phyloP scores from a whole-genome alignment of 2,888 invertebrate species.

The Cabera pusaria region DNA sequence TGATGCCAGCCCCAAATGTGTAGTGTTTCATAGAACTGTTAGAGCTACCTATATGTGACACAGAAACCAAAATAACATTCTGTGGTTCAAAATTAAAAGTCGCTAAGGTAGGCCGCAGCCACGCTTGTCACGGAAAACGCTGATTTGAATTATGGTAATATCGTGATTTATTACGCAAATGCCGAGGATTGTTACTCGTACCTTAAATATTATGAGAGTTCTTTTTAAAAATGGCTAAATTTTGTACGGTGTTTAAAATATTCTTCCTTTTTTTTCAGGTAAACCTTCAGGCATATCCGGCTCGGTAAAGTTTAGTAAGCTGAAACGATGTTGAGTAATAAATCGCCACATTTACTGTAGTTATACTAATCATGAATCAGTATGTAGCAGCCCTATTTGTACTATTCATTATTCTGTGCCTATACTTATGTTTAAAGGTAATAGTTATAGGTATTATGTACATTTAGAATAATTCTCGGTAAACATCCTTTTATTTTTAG shows the following conservation, averaged over 20 bases:
- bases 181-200: slow-evolving; percentile 33
- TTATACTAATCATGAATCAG: too few species aligned
- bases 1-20: too few species aligned
- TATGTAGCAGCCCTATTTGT: too few species aligned
- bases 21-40: slow-evolving; percentile 15
- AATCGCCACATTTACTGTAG: slow-evolving; percentile 37
- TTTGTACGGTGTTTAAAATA: slow-evolving; percentile 23
- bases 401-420: too few species aligned
- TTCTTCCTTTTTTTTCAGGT: slow-evolving; percentile 47
- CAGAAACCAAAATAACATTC: too few species aligned
- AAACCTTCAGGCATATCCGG: slow-evolving; percentile 28
- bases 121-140: slow-evolving; percentile 32
- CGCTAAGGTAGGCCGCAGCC: slow-evolving; percentile 27
- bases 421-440: too few species aligned
- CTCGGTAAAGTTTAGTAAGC: slow-evolving; percentile 14
- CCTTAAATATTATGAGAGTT: slow-evolving; percentile 24
- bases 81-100: slow-evolving; percentile 31
- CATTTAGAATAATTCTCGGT: too few species aligned
- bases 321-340: slow-evolving; percentile 22
- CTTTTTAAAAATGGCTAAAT: slow-evolving; percentile 20
- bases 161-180: slow-evolving; percentile 44
- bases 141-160: slow-evolving; percentile 53
- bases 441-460: too few species aligned
- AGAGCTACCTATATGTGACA: too few species aligned
- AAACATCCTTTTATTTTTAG: too few species aligned